These are phyloP conservation scores for Rhaphigaster nebulosa DNA, from an alignment of 2,888 invertebrate genomes.

Conservation along the genomic window DNA sequence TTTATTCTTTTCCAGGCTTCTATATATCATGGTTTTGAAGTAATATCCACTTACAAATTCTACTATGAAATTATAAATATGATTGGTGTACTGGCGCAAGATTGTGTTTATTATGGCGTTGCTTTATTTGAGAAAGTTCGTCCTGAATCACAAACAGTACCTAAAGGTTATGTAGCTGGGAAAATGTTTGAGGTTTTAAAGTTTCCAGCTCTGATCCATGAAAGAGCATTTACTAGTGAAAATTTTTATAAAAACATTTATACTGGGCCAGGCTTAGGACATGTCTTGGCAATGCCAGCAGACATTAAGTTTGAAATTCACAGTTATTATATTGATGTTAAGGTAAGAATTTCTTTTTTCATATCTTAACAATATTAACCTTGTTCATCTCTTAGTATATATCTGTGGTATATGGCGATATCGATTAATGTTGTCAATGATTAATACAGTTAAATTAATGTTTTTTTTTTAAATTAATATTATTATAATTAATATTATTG, in stretches of 20 bases:
- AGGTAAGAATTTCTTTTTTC: background rate
- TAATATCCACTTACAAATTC: slow-evolving; percentile 13
- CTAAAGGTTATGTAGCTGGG: slow-evolving; percentile 47
- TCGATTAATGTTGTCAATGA: too few species aligned
- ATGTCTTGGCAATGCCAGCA: slow-evolving; percentile 54
- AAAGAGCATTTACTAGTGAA: slow-evolving; percentile 12
- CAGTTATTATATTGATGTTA: slow-evolving; percentile 23
- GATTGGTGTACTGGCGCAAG: slow-evolving; percentile 2
- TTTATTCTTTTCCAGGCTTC: slow-evolving; percentile 6
- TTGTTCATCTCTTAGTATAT: too few species aligned
- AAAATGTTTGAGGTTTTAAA: slow-evolving; percentile 50
- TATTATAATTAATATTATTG: too few species aligned
- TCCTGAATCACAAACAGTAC: background rate
- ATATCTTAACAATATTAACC: background rate
- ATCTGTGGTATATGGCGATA: too few species aligned
- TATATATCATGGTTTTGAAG: slow-evolving; percentile 49
- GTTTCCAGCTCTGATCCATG: slow-evolving; percentile 15
- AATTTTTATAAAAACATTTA: slow-evolving; percentile 48
- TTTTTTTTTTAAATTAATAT: too few species aligned
- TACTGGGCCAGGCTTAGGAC: slow-evolving; percentile 46
- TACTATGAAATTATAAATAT: slow-evolving; percentile 42
- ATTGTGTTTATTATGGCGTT: slow-evolving; percentile 41
- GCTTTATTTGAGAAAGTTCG: slow-evolving; percentile 33
- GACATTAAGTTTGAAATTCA: slow-evolving; percentile 48
- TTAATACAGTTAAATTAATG: too few species aligned